Conservation (phyloP, 2,113 vertebrate genomes). For the Sinocyclocheilus grahami region DNA sequence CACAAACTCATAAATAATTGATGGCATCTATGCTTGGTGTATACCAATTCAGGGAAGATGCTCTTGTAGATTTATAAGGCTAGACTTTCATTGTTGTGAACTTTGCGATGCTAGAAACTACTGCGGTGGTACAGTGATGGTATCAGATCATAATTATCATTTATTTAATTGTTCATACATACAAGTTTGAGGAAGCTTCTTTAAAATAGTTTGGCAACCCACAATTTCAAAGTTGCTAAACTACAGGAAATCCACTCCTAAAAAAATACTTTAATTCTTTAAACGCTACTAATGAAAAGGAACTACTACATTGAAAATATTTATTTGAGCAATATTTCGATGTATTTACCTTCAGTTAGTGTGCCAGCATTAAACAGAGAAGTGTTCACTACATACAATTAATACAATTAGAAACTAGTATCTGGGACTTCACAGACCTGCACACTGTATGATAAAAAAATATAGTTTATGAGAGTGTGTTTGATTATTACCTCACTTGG, state of each 20-base stretch:
- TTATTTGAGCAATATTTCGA: neutral
- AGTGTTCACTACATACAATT: neutral
- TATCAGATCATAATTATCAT: neutral
- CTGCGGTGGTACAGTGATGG: neutral
- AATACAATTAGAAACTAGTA: neutral
- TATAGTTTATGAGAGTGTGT: neutral
- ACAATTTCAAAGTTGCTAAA: too few species aligned
- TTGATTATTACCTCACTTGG: neutral
- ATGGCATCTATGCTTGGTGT: constrained; percentile 62
- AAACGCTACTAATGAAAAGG: neutral
- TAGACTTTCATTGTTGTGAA: neutral
- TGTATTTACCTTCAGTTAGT: neutral
- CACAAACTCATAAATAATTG: constrained; percentile 68
- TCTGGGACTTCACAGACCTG: neutral
- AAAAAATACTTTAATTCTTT: neutral
- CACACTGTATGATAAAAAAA: neutral
- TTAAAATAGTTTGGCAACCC: neutral
- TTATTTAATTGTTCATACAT: neutral
- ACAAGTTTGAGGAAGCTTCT: neutral
- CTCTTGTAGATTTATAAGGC: neutral
- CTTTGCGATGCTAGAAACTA: neutral
- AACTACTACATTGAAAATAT: neutral
- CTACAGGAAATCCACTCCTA: too few species aligned
- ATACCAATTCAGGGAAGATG: neutral
- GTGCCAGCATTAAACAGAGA: neutral